Evolutionary conservation across 2,797 vertebrate genomes (phyloP).

Genomic region (Channallabes apus): DNA sequence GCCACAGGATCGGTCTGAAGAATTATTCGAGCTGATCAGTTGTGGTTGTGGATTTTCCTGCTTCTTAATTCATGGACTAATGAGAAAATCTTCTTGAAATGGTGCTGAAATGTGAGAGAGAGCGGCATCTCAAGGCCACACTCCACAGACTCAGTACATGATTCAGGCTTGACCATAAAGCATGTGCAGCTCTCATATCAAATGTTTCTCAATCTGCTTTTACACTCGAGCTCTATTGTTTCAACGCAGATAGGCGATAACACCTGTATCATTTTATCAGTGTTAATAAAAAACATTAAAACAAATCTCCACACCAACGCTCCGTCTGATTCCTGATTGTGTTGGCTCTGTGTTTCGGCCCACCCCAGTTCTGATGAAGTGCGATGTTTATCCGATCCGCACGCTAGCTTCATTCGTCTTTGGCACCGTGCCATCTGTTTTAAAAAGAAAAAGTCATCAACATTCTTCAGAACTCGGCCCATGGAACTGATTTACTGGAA

Average conservation of each 20-base stretch:
- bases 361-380: not conserved
- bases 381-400: not conserved
- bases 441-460: too few species aligned
- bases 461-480: not conserved
- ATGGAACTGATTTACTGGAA: not conserved
- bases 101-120: not conserved
- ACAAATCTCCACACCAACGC: not conserved
- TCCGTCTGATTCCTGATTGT: not conserved
- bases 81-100: not conserved
- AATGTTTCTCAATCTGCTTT: not conserved
- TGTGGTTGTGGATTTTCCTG: not conserved
- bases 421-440: not conserved
- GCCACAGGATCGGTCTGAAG: not conserved
- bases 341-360: not conserved
- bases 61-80: not conserved
- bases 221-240: not conserved
- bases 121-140: too few species aligned
- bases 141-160: not conserved
- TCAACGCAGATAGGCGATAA: not conserved
- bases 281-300: not conserved
- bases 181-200: not conserved
- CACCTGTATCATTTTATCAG: not conserved
- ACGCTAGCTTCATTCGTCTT: not conserved
- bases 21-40: not conserved
- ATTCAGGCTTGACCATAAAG: not conserved